Base-by-base conservation (phyloP, 2,888 invertebrate species). In the Plebejus melissa region DNA sequence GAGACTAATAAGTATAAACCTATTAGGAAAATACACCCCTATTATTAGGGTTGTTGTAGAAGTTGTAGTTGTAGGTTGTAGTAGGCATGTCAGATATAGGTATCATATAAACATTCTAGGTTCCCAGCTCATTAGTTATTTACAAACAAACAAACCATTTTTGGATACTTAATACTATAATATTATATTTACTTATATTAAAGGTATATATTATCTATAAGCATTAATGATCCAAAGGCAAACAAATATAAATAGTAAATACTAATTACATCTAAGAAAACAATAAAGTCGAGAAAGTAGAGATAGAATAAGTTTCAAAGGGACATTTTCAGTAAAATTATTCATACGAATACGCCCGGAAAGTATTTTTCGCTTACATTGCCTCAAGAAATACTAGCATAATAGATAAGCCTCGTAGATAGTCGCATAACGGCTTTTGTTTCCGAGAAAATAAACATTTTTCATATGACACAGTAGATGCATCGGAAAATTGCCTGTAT, bases 281-380 rank as follows among this genome's bases (percentile, higher is more conserved):
- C 32, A 65, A 65, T 13, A 32, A 36, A 1, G 32, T 16, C 13
- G 36, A 32, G 13, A 16, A 65, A 36, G 16, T 32, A 32, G 65
- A 32, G 5, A 65, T 65, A 3, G 60, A 65, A 32, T 65, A 65
- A 65, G 13, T 65, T 65, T 13, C 4, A 32, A 75, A 13, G 46
- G 13, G 22, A 57, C 57, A 11, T 74, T 74, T 74, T 74, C 28
- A 75, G 22, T 16, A 72, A 72, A 72, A 72, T 72, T 72, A 71
- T 71, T 71, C 71, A 71, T 71, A 71, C 28, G 71, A 80, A 76
- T 81, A 85, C 84, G 86, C 87, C 85, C 84, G 86, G 85, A 88
- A 87, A 86, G 90, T 88, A 90, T 90, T 90, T 91, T 88, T 86
- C 89, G 89, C 87, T 87, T 87, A 89, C 87, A 89, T 91, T 89